Conservation (phyloP, 2,888 invertebrate genomes). For the Drosophila nr. medialis region DNA sequence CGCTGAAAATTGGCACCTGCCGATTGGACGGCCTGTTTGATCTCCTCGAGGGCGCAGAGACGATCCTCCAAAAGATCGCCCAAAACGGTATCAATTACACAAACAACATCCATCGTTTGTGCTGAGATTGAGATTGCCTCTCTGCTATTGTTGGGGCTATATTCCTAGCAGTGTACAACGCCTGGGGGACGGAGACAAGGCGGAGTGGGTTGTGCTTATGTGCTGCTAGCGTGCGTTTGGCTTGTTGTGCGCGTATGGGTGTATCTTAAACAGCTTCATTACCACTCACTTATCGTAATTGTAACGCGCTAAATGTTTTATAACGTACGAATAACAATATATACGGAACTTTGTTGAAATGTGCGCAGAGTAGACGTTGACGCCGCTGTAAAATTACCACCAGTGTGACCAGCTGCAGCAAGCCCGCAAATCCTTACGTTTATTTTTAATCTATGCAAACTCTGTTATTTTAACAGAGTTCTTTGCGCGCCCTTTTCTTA, state of each 20-base stretch:
- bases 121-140: constrained; percentile 11
- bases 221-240: constrained; percentile 39
- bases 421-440: constrained; percentile 10
- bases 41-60: constrained; percentile 93
- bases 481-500: not conserved
- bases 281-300: constrained; percentile 60
- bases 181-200: constrained; percentile 37
- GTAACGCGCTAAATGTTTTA: constrained; percentile 60
- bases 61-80: constrained; percentile 90
- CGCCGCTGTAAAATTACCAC: constrained; percentile 47
- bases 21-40: constrained; percentile 91
- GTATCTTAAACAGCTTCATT: constrained; percentile 57
- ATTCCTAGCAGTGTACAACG: constrained; percentile 59
- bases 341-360: constrained; percentile 58
- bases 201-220: constrained; percentile 19
- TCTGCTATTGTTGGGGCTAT: constrained; percentile 48
- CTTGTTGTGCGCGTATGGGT: constrained; percentile 28
- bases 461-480: not conserved
- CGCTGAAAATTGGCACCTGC: constrained; percentile 93
- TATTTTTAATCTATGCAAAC: not conserved
- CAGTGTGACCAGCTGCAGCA: constrained; percentile 35
- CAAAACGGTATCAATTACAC: constrained; percentile 92
- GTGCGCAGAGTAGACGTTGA: constrained; percentile 53
- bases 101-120: constrained; percentile 92
- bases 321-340: constrained; percentile 47